Base-by-base conservation (phyloP, 2,888 invertebrate species). In the Lithophane socia region DNA sequence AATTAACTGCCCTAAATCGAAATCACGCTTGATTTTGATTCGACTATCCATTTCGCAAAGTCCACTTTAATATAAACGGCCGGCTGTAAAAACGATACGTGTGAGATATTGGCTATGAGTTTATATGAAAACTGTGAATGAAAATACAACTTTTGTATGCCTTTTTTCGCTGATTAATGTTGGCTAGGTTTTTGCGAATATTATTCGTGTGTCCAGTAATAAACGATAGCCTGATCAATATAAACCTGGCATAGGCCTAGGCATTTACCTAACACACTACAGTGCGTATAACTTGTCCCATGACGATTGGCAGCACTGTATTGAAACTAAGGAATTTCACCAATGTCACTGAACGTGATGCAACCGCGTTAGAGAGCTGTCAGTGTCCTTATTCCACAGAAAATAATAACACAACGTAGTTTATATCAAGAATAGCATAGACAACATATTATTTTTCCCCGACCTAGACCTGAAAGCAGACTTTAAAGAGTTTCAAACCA, bases 1-100 rank as follows among this genome's bases (percentile, higher is more conserved):
- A 79, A 79, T 79, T 79, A 85, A 68, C 74, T 75, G 16, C 72
- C 69, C 60, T 73, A 70, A 72, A 85, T 83, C 70, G 79, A 80
- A 75, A 76, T 73, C 77, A 70, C 75, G 66, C 37, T 67, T 42
- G 66, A 65, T 76, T 79, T 80, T 77, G 37, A 75, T 79, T 66
- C 18, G n/a, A 63, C 37, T 79, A 76, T 49, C 44, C 67, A 69
- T 73, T 80, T 77, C 69, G 44, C 13, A 80, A 80, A 63, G n/a
- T 29, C 18, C 73, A 63, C 18, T 73, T 56, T 18, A 44, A 29
- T 54, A n/a, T 10, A 37, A n/a, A 42, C 13, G 5, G 18, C 9
- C 13, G 5, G 18, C 9, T 37, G 52, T 24, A 4, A 60, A 68
- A 64, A 54, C 47, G 44, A 60, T 66, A 9, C 49, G 29, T 49